These are phyloP conservation scores for Xenopus borealis DNA, from an alignment of 2,113 vertebrate genomes.

Conservation along the genomic window DNA sequence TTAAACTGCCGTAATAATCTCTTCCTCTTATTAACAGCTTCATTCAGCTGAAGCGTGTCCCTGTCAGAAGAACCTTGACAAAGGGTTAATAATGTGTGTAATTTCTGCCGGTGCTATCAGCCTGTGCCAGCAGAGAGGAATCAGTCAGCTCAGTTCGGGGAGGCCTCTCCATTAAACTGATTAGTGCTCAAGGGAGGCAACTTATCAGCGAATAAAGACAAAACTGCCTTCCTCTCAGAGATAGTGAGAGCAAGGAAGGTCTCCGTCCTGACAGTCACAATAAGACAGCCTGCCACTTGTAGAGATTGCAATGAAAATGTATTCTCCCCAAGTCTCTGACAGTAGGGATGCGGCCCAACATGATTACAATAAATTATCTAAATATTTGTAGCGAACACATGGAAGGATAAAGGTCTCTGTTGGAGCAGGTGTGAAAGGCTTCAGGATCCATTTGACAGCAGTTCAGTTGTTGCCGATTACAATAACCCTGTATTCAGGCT, in stretches of 20 bases:
- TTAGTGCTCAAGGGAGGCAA: slow-evolving; percentile 75
- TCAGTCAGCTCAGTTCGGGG: slow-evolving; percentile 58
- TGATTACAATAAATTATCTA: not conserved
- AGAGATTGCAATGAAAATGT: slow-evolving; percentile 22
- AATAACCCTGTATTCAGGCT: too few relatives aligned
- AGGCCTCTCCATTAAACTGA: slow-evolving; percentile 78
- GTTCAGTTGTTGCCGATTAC: too few relatives aligned
- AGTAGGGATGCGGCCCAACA: not conserved
- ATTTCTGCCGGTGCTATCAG: slow-evolving; percentile 62
- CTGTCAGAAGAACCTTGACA: slow-evolving; percentile 50
- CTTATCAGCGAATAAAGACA: slow-evolving; percentile 69
- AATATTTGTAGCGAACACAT: not conserved
- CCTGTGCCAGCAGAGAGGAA: slow-evolving; percentile 68
- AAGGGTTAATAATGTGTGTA: slow-evolving; percentile 53
- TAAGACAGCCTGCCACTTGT: slow-evolving; percentile 36
- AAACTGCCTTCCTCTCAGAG: slow-evolving; percentile 61
- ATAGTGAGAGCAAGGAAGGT: slow-evolving; percentile 18
- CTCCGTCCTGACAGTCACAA: slow-evolving; percentile 35
- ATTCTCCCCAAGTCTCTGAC: slow-evolving; percentile 8
- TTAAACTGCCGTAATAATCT: slow-evolving; percentile 41
- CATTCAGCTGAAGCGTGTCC: slow-evolving; percentile 35
- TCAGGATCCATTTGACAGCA: too few relatives aligned
- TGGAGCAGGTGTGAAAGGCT: too few relatives aligned
- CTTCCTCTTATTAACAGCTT: slow-evolving; percentile 39
- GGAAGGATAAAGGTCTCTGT: not conserved